Evolutionary conservation across 1,140 invertebrate genomes (phyloP), one percentile per base, ranked within the genome.

Genomic region (Drosophila punjabiensis): DNA sequence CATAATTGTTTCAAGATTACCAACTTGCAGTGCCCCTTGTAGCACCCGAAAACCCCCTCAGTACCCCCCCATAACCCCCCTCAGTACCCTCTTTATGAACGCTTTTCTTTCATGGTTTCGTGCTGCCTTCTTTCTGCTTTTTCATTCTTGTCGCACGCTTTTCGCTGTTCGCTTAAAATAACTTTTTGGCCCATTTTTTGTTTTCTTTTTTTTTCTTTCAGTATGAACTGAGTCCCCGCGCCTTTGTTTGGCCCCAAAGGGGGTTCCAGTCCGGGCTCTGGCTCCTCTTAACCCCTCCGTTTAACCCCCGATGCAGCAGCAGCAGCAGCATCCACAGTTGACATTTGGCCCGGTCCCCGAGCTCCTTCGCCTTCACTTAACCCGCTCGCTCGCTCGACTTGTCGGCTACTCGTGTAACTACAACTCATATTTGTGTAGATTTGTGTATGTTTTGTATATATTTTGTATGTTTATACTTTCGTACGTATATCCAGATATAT

Each of bases 1-100:
- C 85, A 89, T 89, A 88, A 88, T 88, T 88, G 85, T 88, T 88
- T 84, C 81, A 65, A 88, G 84, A 88, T 88, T 88, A 84, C 85
- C 76, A 67, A 64, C 66, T 59, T 62, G 65, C 75, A 62, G 14
- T 16, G 14, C 24, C 14, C 47, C 24, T 24, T 24, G 24, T 24
- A 24, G 24, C 24, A 1, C 45, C 7, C 53, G 24, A 47, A 14
- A 7, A 30, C 37, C 37, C 50, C 48, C 41, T 35, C 20, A 1
- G 7, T 16, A 10, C 45, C 35, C 41, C n/a, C n/a, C n/a, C 43
- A 14, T 39, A 20, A 10, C 32, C 39, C 33, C 24, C 63, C 55
- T 24, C 24, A 14, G 48, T 20, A 30, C 45, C 48, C 45, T 18
- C 61, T 78, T 78, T 64, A 53, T 59, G 52, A 33, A 73, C 65